These are phyloP conservation scores for Lagria hirta DNA, from an alignment of 2,888 invertebrate genomes.

Conservation along the genomic window DNA sequence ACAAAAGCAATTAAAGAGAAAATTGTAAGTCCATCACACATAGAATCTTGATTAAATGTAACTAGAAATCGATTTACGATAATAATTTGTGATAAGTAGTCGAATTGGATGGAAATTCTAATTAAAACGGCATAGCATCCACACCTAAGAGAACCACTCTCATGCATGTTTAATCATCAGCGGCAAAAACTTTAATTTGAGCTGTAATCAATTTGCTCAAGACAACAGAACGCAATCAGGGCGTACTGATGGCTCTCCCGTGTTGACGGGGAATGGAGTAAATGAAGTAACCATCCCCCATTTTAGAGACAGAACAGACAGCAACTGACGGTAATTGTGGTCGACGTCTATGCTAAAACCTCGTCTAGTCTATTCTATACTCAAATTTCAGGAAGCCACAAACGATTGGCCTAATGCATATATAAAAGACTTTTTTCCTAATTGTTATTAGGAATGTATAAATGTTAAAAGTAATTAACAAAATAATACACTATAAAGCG, in stretches of 20 bases:
- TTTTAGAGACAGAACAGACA: constrained; percentile 18
- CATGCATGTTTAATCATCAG: constrained; percentile 51
- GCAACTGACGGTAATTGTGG: constrained; percentile 28
- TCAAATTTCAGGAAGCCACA: constrained; percentile 20
- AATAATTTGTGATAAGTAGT: constrained; percentile 18
- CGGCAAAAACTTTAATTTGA: constrained; percentile 53
- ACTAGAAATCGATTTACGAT: constrained; percentile 15
- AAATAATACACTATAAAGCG: no score
- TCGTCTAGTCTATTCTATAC: constrained; percentile 21
- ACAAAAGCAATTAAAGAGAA: constrained; percentile 6
- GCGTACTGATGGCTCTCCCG: constrained; percentile 26
- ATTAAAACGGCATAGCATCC: constrained; percentile 47
- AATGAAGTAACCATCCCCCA: constrained; percentile 20
- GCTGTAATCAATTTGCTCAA: constrained; percentile 54
- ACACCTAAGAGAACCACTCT: constrained; percentile 40
- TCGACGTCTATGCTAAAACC: constrained; percentile 26
- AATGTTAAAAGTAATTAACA: no score
- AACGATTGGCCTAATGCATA: no score
- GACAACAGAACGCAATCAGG: constrained; percentile 52
- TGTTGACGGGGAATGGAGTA: constrained; percentile 17
- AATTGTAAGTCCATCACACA: not conserved
- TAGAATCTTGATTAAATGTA: constrained; percentile 4
- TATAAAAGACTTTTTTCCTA: no score
- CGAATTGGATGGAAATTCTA: constrained; percentile 37
- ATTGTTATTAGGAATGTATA: no score